Evolutionary conservation across 2,113 vertebrate genomes (phyloP), one percentile per base, ranked within the genome.

Genomic region (Mustela lutreola): DNA sequence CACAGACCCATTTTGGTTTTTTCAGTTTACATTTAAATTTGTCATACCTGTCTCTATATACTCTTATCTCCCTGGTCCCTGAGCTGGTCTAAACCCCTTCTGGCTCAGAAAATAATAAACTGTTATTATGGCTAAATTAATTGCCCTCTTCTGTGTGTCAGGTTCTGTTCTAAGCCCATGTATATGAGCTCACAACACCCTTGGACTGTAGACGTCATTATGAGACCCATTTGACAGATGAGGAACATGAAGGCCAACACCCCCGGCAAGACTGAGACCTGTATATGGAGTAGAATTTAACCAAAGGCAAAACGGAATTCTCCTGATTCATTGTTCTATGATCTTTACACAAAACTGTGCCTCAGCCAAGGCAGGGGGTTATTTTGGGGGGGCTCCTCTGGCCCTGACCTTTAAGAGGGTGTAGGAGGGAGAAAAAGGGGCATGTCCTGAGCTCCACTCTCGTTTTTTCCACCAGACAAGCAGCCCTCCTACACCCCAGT

Each of bases 201-300:
- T 53, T 50, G 7, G 9, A 1, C 24, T 1, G 3, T 16, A 10
- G 50, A 22, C 12, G 2, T 33, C 9, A 0, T 24, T 21, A 11
- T 36, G 31, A 80, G 18, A 36, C 45, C 42, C 60, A 24, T 33
- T 65, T 67, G 16, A 39, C 42, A 24, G 53, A n/a, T 5, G 60
- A 71, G 56, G 53, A 73, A n/a, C 11, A 2, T 1, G 60, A 48
- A 70, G 42, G 24, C 71, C 16, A 18, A 36, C 21, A 11, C 14
- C 16, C 31, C 42, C 16, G 22, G 42, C 33, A 75, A 63, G 71
- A 24, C 39, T 7, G 28, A 75, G 48, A 53, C 56, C 80, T 16
- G 0, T 62, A 45, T 31, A 22, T 1, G 11, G 78, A 71, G 50
- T 10, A 7, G 18, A 15, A 8, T 63, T 78, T 82, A 33, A 24